Evolutionary conservation across 2,888 invertebrate genomes (phyloP).

Genomic region (Euclidia mi): DNA sequence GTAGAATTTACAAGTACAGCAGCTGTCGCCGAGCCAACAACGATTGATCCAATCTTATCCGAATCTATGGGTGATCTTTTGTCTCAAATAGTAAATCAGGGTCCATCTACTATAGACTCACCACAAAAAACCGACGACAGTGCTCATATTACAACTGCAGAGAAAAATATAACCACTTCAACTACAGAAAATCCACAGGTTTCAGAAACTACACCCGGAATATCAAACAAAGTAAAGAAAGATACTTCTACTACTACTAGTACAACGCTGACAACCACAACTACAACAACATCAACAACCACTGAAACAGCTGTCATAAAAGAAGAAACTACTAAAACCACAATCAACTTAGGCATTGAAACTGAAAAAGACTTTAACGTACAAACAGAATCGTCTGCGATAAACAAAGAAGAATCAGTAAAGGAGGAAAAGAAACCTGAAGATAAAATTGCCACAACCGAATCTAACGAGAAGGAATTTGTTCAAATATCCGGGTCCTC

Average conservation of each 20-base stretch:
- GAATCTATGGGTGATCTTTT: conserved; percentile 86
- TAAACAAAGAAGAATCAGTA: conserved; percentile 26
- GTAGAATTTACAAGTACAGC: conserved; percentile 55
- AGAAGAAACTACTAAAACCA: conserved; percentile 17
- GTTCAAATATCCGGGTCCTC: conserved; percentile 58
- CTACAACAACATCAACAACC: conserved; percentile 1
- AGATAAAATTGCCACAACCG: conserved; percentile 33
- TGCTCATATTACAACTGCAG: conserved; percentile 26
- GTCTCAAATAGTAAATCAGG: conserved; percentile 84
- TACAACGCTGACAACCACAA: conserved; percentile 16
- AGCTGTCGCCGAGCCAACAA: conserved; percentile 57
- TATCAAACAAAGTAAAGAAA: conserved; percentile 39
- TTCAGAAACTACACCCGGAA: conserved; percentile 37
- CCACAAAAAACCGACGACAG: conserved; percentile 55
- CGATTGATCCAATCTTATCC: conserved; percentile 80
- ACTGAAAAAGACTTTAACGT: conserved; percentile 23
- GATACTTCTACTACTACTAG: conserved; percentile 45
- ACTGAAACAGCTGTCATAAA: conserved; percentile 6
- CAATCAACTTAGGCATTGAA: no score
- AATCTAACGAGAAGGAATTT: conserved; percentile 47
- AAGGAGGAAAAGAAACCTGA: conserved; percentile 10
- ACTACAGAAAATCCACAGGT: conserved; percentile 39
- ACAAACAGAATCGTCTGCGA: conserved; percentile 23
- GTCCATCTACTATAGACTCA: conserved; percentile 62
- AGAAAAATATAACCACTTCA: conserved; percentile 22